Base-by-base conservation (phyloP, 2,888 invertebrate genomes). In the Eupithecia subfuscata region DNA sequence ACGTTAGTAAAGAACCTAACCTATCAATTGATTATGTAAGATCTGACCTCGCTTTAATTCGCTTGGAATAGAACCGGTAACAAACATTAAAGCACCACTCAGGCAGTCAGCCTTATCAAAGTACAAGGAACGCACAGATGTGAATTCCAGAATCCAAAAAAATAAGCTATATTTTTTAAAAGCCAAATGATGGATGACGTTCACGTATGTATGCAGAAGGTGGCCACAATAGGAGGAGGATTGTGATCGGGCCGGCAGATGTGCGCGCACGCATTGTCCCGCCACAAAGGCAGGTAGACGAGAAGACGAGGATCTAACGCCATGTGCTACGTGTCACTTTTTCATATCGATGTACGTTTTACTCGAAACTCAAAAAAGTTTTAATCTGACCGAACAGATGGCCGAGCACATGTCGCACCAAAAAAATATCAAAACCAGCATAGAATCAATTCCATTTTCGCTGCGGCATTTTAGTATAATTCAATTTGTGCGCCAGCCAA, bases 251-350 rank as follows among this genome's bases (percentile, higher is more conserved):
- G 89, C 89, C 87, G 90, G 92, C 94, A 94, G 94, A 94, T 94
- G 93, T 90, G 90, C 89, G 88, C 86, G 82, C 83, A 83, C 84
- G 87, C 89, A 92, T 94, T 93, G 94, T 94, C 85, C 85, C 83
- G 81, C 86, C 90, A 94, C 94, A 94, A 95, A 95, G 85, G 93
- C 94, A 94, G 94, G 94, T 94, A 94, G 90, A 83, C 83, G 84
- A 82, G 81, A 81, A 82, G 78, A 90, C 86, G 88, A 91, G 90
- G 88, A 86, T 88, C 85, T 84, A 86, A 83, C 87, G 90, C 94
- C 94, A 95, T 95, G 93, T 95, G 94, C 92, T 90, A 83, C 90
- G 86, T 93, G 94, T 94, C 92, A 94, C 89, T 94, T 94, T 94
- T 94, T 93, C 90, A 90, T 87, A 85, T 86, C 84, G 85, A 81